Conservation (phyloP, 2,113 vertebrate genomes). For the Platysteira castanea region DNA sequence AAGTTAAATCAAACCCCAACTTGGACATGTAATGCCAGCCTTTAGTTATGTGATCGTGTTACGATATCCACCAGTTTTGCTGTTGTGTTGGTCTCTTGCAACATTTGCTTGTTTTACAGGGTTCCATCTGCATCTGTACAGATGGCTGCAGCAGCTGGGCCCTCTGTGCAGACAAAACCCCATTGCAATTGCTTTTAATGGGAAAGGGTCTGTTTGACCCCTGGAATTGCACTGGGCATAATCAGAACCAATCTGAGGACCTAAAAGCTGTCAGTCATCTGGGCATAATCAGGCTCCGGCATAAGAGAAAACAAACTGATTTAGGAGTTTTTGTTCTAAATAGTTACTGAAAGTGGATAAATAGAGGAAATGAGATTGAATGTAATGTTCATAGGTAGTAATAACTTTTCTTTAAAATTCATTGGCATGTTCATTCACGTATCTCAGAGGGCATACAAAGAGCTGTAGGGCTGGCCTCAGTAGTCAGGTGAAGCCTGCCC, state of each 20-base stretch:
- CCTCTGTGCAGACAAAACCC: background rate
- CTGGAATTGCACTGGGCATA: background rate
- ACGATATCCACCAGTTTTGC: background rate
- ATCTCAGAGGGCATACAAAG: background rate
- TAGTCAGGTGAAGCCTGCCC: background rate
- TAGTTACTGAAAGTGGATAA: background rate
- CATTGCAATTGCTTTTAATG: background rate
- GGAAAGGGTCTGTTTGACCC: background rate
- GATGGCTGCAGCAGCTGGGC: background rate
- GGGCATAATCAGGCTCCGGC: background rate
- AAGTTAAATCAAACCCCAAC: background rate
- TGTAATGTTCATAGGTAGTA: background rate
- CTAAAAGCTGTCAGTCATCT: background rate
- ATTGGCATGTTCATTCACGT: background rate
- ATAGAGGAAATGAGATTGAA: background rate
- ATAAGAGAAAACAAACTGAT: background rate
- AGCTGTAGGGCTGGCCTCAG: background rate
- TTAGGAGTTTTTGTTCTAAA: background rate
- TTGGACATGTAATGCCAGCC: background rate
- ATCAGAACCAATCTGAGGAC: background rate
- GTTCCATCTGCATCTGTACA: background rate
- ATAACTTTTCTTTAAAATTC: background rate
- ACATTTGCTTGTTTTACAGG: background rate
- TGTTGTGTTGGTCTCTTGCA: background rate
- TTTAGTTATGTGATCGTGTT: background rate